Base-by-base conservation (phyloP, 2,888 invertebrate species). In the Caenorhabditis drosophilae region DNA sequence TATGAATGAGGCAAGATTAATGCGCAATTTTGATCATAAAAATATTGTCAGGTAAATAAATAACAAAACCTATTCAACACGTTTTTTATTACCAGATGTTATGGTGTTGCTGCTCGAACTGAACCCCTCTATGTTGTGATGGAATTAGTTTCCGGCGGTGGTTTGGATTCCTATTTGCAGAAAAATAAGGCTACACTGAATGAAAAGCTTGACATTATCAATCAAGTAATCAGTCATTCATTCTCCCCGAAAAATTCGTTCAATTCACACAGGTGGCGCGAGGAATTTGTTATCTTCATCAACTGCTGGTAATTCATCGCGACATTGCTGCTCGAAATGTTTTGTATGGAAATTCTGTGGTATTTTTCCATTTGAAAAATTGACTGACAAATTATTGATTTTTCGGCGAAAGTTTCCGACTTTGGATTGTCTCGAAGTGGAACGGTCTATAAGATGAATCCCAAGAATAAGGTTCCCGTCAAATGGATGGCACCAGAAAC, bases 401-500 rank as follows among this genome's bases (percentile, higher is more conserved):
- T 18, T 41, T 31, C 59, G 52, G 69, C 70, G 2, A 68, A 72
- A 42, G 69, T 75, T 4, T 57, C 67, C 11, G 75, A 75, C 26
- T 75, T 75, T 31, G 75, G 75, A 9, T 44, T 75, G 35, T 68
- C 71, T 7, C 55, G 69, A 11, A 57, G 64, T 36, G 75, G 75
- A 6, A 44, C 64, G n/a, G 35, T 38, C 15, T 74, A 70, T 40
- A 63, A 74, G 68, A 76, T 53, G 73, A 36, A 56, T 50, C 52
- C 57, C 27, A 40, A 46, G n/a, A 49, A 49, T 23, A 69, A 70
- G 31, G 73, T 67, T 11, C 77, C 77, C 11, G 73, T 77, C 40
- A 50, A 72, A 34, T 78, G 77, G 77, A 55, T 78, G 12, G 67
- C 78, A 6, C 75, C 75, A n/a, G 78, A 78, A 47, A 76, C 75